Conservation (phyloP, 2,888 invertebrate species). For the Tetragnatha montana region DNA sequence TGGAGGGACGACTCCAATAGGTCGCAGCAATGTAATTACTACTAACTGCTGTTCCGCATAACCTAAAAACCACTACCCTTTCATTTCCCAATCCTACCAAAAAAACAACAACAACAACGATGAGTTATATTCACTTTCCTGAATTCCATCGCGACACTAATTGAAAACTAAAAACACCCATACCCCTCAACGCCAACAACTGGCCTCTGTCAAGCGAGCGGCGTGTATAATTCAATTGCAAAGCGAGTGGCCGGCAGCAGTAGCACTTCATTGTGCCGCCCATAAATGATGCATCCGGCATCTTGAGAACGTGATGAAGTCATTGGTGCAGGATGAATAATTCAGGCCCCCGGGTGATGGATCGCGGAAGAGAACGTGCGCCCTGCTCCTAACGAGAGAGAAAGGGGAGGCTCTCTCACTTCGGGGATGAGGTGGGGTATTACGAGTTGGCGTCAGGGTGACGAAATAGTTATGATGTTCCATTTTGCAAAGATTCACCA, state of each 20-base stretch:
- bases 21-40: no score
- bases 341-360: neutral
- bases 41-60: no score
- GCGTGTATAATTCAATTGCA: neutral
- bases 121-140: no score
- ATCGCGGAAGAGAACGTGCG: neutral
- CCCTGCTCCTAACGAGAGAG: neutral
- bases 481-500: no score
- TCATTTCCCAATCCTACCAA: no score
- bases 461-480: constrained; percentile 6
- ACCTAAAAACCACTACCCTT: no score
- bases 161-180: no score
- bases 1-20: no score
- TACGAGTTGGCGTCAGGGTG: constrained; percentile 4
- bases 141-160: no score
- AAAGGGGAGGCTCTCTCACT: neutral
- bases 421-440: constrained; percentile 1
- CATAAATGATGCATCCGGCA: neutral
- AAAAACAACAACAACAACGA: no score
- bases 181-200: no score
- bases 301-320: neutral
- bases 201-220: no score
- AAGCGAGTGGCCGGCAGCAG: neutral
- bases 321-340: neutral
- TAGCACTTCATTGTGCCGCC: neutral